phyloP scores from a whole-genome alignment of 2,888 invertebrate genomes.

The Cephus spinipes region DNA sequence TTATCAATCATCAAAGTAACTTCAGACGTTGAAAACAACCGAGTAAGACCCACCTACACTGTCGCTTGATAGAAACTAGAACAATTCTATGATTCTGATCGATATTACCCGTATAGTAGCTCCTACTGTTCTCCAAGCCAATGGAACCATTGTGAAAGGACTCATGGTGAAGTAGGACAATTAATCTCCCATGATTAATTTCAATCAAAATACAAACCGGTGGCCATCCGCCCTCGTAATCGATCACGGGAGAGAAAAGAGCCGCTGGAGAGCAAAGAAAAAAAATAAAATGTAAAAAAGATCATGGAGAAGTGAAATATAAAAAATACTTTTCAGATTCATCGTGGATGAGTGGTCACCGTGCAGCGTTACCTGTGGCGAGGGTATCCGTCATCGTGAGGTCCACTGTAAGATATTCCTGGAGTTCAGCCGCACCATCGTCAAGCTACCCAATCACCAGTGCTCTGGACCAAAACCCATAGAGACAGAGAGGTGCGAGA shows the following conservation, averaged over 20 bases:
- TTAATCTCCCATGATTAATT: slow-evolving; percentile 1
- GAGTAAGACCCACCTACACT: background rate
- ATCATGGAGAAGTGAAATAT: background rate
- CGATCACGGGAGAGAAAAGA: background rate
- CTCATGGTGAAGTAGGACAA: background rate
- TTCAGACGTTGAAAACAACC: background rate
- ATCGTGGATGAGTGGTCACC: slow-evolving; percentile 93
- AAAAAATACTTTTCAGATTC: slow-evolving; percentile 73
- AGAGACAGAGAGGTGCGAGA: slow-evolving; percentile 83
- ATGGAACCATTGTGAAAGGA: background rate
- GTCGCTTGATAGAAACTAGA: background rate
- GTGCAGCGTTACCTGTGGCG: slow-evolving; percentile 93
- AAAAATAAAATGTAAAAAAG: slow-evolving; percentile 1
- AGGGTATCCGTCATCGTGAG: slow-evolving; percentile 85
- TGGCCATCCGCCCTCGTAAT: background rate
- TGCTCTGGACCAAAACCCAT: slow-evolving; percentile 88
- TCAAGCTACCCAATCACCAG: slow-evolving; percentile 87
- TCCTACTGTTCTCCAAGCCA: background rate
- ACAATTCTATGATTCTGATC: background rate
- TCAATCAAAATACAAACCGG: slow-evolving; percentile 12
- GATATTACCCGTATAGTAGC: background rate
- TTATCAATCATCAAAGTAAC: background rate
- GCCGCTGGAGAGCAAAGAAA: background rate
- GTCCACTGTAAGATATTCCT: slow-evolving; percentile 96
- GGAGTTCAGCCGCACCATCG: slow-evolving; percentile 90